phyloP scores from a whole-genome alignment of 2,888 invertebrate species.

The Adela reaumurella region DNA sequence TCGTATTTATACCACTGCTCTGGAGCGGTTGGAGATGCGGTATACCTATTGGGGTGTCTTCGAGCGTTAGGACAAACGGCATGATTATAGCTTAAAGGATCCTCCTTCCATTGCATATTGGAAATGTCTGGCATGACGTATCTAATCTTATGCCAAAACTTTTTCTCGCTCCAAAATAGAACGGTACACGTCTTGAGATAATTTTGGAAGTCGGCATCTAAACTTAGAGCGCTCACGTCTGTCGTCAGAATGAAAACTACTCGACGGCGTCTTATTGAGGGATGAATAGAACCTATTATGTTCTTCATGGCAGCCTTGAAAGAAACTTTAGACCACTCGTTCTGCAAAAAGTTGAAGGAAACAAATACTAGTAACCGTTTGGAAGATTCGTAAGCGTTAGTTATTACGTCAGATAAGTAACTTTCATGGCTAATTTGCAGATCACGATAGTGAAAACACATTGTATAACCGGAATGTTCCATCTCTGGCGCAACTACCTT shows the following conservation, averaged over 20 bases:
- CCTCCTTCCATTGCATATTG: slow-evolving; percentile 61
- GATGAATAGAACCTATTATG: slow-evolving; percentile 62
- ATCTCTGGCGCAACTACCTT: slow-evolving; percentile 69
- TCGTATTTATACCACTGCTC: slow-evolving; percentile 70
- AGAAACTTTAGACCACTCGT: slow-evolving; percentile 79
- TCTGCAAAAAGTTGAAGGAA: slow-evolving; percentile 75
- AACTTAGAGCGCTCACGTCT: slow-evolving; percentile 67
- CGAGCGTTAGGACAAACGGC: slow-evolving; percentile 52
- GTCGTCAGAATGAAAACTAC: slow-evolving; percentile 52
- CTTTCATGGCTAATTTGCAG: slow-evolving; percentile 58
- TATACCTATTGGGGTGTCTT: slow-evolving; percentile 62
- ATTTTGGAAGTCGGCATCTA: slow-evolving; percentile 73
- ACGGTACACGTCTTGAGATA: slow-evolving; percentile 69
- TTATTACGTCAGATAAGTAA: slow-evolving; percentile 60
- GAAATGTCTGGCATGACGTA: slow-evolving; percentile 76
- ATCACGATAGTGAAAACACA: slow-evolving; percentile 70
- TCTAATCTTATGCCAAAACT: slow-evolving; percentile 87
- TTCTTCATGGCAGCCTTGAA: slow-evolving; percentile 78
- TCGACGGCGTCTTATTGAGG: slow-evolving; percentile 61
- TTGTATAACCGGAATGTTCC: slow-evolving; percentile 62
- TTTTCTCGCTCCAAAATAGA: slow-evolving; percentile 75
- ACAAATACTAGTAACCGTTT: slow-evolving; percentile 74
- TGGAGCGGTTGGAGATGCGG: slow-evolving; percentile 68
- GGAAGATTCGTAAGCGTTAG: slow-evolving; percentile 60
- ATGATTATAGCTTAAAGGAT: slow-evolving; percentile 51